Conservation (phyloP, 2,797 vertebrate species). For the Pangasius sanitwongsei region DNA sequence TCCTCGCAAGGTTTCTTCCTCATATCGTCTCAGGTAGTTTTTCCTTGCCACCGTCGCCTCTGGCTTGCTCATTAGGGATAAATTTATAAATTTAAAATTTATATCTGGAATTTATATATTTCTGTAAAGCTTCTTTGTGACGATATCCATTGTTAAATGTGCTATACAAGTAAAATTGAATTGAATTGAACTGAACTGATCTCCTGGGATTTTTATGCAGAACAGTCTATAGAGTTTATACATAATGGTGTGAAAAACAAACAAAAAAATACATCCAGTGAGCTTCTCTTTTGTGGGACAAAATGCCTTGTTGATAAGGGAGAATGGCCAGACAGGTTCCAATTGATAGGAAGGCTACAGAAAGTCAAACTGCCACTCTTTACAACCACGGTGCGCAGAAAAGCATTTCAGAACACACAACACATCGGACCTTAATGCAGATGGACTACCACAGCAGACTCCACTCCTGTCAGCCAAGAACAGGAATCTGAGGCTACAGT, state of each 20-base stretch:
- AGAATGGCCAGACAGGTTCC: neutral
- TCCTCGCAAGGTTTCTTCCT: too few relatives aligned
- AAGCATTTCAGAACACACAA: neutral
- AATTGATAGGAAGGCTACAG: neutral
- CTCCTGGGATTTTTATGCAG: neutral
- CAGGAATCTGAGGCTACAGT: neutral
- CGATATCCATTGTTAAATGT: too few relatives aligned
- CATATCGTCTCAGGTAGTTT: too few relatives aligned
- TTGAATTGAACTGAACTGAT: too few relatives aligned
- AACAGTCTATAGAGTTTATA: neutral
- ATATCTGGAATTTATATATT: too few relatives aligned
- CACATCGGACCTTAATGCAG: neutral
- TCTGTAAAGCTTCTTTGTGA: too few relatives aligned
- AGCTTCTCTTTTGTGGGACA: neutral
- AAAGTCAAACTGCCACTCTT: neutral
- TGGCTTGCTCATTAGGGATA: too few relatives aligned
- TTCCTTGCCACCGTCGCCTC: too few relatives aligned
- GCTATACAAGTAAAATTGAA: too few relatives aligned
- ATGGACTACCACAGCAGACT: neutral
- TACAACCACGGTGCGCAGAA: neutral
- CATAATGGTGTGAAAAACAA: neutral
- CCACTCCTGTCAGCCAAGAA: neutral
- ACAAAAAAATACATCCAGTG: neutral
- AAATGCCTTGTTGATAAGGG: neutral
- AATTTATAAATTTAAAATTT: too few relatives aligned